phyloP scores from a whole-genome alignment of 1,140 invertebrate species.

The Papilio polyxenes region DNA sequence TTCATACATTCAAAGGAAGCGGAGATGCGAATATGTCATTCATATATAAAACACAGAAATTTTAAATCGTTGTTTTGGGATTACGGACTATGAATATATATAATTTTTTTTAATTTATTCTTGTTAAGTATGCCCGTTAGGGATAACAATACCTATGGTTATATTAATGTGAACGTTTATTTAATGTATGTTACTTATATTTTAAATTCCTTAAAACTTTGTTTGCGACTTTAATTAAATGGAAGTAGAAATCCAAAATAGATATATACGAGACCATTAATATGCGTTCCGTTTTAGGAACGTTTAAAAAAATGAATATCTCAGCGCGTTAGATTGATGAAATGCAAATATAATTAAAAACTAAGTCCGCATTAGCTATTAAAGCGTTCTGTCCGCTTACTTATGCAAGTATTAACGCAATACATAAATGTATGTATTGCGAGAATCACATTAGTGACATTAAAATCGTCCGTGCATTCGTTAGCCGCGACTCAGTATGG shows the following conservation, averaged over 20 bases:
- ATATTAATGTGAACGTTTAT: not conserved
- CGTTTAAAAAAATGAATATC: constrained; percentile 24
- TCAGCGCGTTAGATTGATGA: constrained; percentile 20
- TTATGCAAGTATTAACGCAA: constrained; percentile 64
- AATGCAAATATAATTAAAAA: constrained; percentile 40
- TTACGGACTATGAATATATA: not conserved
- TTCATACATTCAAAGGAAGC: constrained; percentile 53
- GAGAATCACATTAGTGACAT: constrained; percentile 75
- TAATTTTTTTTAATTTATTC: not conserved
- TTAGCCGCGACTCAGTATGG: constrained; percentile 72
- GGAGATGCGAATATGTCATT: constrained; percentile 31
- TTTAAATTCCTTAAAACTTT: not conserved
- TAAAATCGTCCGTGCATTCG: constrained; percentile 78
- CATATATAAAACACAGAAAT: constrained; percentile 3
- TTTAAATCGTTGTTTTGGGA: not conserved
- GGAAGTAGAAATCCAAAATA: not conserved
- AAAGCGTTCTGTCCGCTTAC: constrained; percentile 52
- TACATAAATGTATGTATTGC: constrained; percentile 74
- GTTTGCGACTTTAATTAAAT: not conserved
- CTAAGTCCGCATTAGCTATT: constrained; percentile 45
- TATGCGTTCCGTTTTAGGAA: not conserved
- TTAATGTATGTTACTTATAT: not conserved
- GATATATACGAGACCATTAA: constrained; percentile 10
- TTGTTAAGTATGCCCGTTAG: not conserved
- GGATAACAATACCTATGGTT: not conserved